Base-by-base conservation (phyloP, 1,140 invertebrate genomes). In the Pissodes strobi region DNA sequence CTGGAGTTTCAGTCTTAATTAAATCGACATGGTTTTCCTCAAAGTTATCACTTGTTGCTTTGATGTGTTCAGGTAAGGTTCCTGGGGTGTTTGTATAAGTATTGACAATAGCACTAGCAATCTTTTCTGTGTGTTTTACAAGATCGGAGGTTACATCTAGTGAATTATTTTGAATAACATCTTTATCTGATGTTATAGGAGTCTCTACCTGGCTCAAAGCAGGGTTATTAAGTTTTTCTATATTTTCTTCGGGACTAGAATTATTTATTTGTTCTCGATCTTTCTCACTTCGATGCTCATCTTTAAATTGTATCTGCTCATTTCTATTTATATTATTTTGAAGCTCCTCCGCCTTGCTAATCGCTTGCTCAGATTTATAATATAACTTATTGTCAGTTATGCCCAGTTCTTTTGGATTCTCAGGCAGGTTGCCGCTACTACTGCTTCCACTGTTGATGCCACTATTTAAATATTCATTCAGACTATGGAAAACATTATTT, bases 391-490 rank as follows among this genome's bases (percentile, higher is more conserved):
- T 61, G 58, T 59, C 56, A 48, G n/a, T 51, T 46, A 19, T 19
- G 8, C 5, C 25, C 38, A 18, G 18, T 6, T 10, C 8, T 22
- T 57, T 58, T 18, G n/a, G n/a, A 25, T 45, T 56, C 15, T 30
- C 23, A 12, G n/a, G 25, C 48, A 13, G 9, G 34, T n/a, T 2
- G 17, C n/a, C n/a, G n/a, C n/a, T n/a, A n/a, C n/a, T n/a, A n/a
- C n/a, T n/a, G n/a, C 38, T 51, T 12, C 60, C 48, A 27, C 37
- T 43, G 27, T 25, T 57, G 9, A 46, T 23, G 30, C 34, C 45
- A 59, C 79, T 77, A 67, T 83, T 85, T 25, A 85, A 79, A 69
- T 85, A 86, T 22, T 86, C 85, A 41, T 85, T 85, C n/a, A 86
- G 76, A 70, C 85, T 86, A 65, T 81, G 84, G 68, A 86, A 87